Percentiles rank a stretch among this genome's conserved stretches.
These are phyloP conservation scores for Ceratosolen solmsi DNA, from an alignment of 1,140 invertebrate genomes.

Conservation along the genomic window DNA sequence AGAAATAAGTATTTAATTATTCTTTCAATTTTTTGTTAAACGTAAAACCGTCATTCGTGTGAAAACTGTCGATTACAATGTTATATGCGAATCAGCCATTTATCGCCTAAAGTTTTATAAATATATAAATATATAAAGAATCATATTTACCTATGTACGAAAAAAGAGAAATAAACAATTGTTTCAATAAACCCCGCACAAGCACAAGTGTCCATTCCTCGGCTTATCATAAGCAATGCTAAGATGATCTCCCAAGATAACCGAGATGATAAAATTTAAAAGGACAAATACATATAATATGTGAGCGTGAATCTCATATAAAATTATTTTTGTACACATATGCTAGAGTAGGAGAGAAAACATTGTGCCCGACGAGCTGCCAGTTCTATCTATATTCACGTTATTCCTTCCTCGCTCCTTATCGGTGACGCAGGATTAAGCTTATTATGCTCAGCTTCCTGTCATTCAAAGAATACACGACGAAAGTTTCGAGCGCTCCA, in stretches of 20 bases:
- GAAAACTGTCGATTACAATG: background rate
- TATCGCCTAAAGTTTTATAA: background rate
- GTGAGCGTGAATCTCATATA: constrained; percentile 38
- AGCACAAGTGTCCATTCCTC: background rate
- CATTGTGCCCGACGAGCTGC: background rate
- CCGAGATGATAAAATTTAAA: background rate
- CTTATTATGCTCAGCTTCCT: background rate
- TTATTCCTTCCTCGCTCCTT: background rate
- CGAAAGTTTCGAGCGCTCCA: background rate
- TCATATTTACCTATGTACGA: background rate
- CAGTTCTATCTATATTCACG: background rate
- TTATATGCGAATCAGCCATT: background rate
- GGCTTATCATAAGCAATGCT: background rate
- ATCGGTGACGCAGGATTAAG: background rate
- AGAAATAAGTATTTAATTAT: background rate
- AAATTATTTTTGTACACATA: constrained; percentile 33
- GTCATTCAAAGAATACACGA: background rate
- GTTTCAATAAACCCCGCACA: background rate
- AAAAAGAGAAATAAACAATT: background rate
- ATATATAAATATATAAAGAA: constrained; percentile 27
- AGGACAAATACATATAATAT: background rate
- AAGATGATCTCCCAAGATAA: constrained; percentile 8
- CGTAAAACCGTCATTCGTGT: background rate
- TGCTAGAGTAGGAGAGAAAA: background rate
- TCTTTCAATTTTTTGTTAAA: background rate